These are phyloP conservation scores for Sylvilagus floridanus DNA, from an alignment of 2,797 vertebrate genomes.

Conservation along the genomic window DNA sequence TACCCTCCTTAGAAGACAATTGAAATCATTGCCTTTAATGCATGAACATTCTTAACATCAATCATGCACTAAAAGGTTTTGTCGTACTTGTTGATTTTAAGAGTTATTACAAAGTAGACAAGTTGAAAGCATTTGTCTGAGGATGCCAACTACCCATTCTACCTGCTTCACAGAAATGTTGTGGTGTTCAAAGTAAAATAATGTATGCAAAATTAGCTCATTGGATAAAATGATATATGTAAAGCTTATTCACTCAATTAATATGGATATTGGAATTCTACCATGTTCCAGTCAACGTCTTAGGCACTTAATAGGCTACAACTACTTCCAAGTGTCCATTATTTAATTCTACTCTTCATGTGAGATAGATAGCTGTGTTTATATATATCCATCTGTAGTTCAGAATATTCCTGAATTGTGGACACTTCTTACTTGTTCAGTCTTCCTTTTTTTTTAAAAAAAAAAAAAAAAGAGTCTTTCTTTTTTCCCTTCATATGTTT, in stretches of 20 bases:
- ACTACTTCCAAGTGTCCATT: constrained; percentile 3
- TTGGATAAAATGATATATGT: constrained; percentile 50
- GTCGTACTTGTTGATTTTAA: constrained; percentile 78
- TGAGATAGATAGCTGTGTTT: neutral
- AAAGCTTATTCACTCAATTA: constrained; percentile 55
- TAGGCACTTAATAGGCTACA: neutral
- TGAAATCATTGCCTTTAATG: constrained; percentile 69
- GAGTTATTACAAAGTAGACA: constrained; percentile 76
- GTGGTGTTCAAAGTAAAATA: constrained; percentile 42
- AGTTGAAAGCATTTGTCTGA: constrained; percentile 78
- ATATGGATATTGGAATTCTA: neutral
- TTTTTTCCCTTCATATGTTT: neutral
- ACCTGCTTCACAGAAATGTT: neutral
- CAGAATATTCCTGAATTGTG: neutral
- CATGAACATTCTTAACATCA: constrained; percentile 68
- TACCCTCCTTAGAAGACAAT: constrained; percentile 69
- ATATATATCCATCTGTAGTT: neutral
- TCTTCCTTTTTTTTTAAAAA: neutral
- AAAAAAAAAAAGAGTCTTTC: neutral
- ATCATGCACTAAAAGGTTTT: constrained; percentile 81
- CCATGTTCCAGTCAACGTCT: neutral
- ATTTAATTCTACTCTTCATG: constrained; percentile 14
- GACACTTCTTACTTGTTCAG: neutral
- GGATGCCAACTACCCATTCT: constrained; percentile 65
- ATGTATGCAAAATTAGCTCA: constrained; percentile 64